Conservation (phyloP, 2,113 vertebrate genomes). For the Microtus ochrogaster region DNA sequence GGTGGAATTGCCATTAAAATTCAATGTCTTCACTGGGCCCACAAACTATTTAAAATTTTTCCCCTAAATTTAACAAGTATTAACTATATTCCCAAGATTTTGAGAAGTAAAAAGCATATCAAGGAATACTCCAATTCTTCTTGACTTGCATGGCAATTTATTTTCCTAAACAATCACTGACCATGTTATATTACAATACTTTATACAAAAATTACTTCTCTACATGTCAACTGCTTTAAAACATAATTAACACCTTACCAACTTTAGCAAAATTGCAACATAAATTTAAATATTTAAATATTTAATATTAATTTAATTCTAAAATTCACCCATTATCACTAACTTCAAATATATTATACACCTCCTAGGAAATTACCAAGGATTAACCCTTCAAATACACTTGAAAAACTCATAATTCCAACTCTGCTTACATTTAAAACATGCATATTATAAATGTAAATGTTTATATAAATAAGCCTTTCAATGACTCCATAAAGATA, state of each 20-base stretch:
- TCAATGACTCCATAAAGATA: slow-evolving; percentile 23
- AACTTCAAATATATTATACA: slow-evolving; percentile 57
- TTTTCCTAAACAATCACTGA: slow-evolving; percentile 22
- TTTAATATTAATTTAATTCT: too few species aligned
- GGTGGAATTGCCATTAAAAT: background rate
- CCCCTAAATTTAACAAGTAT: slow-evolving; percentile 7
- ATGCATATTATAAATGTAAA: slow-evolving; percentile 35
- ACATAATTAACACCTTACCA: slow-evolving; percentile 41
- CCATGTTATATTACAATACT: background rate
- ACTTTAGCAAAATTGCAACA: slow-evolving; percentile 12
- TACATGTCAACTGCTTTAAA: slow-evolving; percentile 26
- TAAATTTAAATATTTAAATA: slow-evolving; percentile 54
- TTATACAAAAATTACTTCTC: slow-evolving; percentile 25
- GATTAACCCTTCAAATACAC: slow-evolving; percentile 48
- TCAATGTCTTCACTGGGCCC: background rate
- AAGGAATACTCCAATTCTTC: slow-evolving; percentile 34
- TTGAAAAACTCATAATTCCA: slow-evolving; percentile 41
- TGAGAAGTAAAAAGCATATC: slow-evolving; percentile 4
- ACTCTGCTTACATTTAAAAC: slow-evolving; percentile 45
- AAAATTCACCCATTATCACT: slow-evolving; percentile 43
- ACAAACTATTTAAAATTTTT: slow-evolving; percentile 45
- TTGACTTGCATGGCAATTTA: background rate
- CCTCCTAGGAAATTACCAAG: slow-evolving; percentile 43
- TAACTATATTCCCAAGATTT: slow-evolving; percentile 4
- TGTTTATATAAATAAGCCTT: background rate